Base-by-base conservation (phyloP, 2,888 invertebrate species). In the Camponotus fellah region DNA sequence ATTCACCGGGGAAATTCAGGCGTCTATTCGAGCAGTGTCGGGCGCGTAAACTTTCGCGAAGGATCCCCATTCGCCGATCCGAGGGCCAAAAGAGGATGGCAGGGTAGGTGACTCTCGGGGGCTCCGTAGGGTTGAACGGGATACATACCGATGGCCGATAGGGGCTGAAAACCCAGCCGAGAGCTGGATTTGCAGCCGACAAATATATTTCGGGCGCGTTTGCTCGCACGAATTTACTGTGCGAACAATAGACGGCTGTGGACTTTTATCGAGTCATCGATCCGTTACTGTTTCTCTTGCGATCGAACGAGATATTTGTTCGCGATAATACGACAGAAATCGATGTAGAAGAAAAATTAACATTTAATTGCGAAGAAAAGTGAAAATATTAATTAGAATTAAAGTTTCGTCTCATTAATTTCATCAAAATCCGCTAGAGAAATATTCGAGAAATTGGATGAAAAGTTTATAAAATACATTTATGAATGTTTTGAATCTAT, bases 1-100 rank as follows among this genome's bases (percentile, higher is more conserved):
- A 93, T 90, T 85, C 92, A 86, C 92, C 84, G 86, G 92, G 92
- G 93, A 93, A 93, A 93, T 93, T 92, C 92, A 87, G 85, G 85
- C 89, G 86, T 90, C 90, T 87, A 88, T 86, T 86, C 89, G 86
- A 81, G 84, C 89, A 84, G 88, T 83, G 86, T 88, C 86, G 87
- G 87, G 86, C 87, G 87, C 90, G 89, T 91, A 90, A 93, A 93
- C 91, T 93, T 91, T 92, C 90, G 87, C 89, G 88, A 89, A 89
- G 92, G 88, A 87, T 90, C 85, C 83, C 68, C 81, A 74, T 87
- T 62, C 88, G 84, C 84, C 88, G 83, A 84, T 86, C 62, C 85
- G 85, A 64, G 81, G 65, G 84, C 62, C 71, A 81, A 87, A 85
- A 87, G 86, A 86, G 83, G 83, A 83, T 49, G 64, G 62, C 60